These are phyloP conservation scores for Luperina testacea DNA, from an alignment of 2,888 invertebrate genomes.

Conservation along the genomic window DNA sequence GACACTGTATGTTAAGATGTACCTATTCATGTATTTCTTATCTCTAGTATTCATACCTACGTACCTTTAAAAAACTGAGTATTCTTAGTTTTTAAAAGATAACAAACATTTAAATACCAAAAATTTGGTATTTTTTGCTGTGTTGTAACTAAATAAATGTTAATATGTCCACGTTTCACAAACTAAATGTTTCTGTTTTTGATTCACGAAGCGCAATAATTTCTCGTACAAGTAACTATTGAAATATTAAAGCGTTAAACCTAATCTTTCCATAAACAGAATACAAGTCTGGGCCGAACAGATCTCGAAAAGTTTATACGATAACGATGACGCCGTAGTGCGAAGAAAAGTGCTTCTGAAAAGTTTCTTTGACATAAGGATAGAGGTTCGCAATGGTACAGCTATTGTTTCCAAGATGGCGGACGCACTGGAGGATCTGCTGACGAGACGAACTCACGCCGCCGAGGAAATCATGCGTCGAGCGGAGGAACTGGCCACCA, in stretches of 20 bases:
- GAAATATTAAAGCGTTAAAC: not conserved
- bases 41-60: not conserved
- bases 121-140: not conserved
- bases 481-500: slow-evolving; percentile 79
- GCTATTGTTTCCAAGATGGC: slow-evolving; percentile 82
- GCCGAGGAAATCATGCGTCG: slow-evolving; percentile 82
- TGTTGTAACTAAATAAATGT: slow-evolving; percentile 4
- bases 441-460: slow-evolving; percentile 76
- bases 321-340: slow-evolving; percentile 79
- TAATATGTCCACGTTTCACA: not conserved
- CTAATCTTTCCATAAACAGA: slow-evolving; percentile 64
- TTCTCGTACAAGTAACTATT: not conserved
- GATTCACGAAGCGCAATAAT: not conserved
- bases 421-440: slow-evolving; percentile 75
- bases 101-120: not conserved
- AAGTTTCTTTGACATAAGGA: slow-evolving; percentile 78
- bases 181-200: not conserved
- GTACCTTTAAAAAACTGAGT: not conserved
- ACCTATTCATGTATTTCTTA: not conserved
- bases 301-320: slow-evolving; percentile 76
- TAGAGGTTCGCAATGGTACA: slow-evolving; percentile 78
- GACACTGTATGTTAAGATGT: not conserved
- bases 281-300: slow-evolving; percentile 82
- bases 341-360: slow-evolving; percentile 77
- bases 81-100: too few relatives aligned